phyloP scores from a whole-genome alignment of 2,888 invertebrate species.

The Lottia gigantea region DNA sequence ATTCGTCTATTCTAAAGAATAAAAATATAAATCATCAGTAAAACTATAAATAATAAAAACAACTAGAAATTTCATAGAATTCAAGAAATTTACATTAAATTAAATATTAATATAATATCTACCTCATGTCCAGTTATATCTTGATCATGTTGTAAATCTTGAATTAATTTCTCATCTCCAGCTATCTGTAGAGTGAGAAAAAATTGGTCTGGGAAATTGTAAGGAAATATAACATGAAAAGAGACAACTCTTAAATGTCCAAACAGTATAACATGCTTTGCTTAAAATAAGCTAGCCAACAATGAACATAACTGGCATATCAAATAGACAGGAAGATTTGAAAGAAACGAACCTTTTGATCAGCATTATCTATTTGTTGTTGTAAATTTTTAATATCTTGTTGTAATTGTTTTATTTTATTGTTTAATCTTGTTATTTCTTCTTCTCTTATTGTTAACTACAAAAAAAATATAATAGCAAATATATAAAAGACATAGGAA shows the following conservation, averaged over 20 bases:
- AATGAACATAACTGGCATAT: no score
- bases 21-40: background rate
- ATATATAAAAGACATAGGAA: no score
- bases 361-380: slow-evolving; percentile 51
- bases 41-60: background rate
- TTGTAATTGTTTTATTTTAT: slow-evolving; percentile 58
- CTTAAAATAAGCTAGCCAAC: no score
- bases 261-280: no score
- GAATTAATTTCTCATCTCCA: slow-evolving; percentile 57
- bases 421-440: slow-evolving; percentile 59
- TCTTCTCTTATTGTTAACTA: slow-evolving; percentile 61
- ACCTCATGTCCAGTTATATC: slow-evolving; percentile 64
- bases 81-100: background rate
- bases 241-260: no score
- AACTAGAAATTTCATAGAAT: background rate
- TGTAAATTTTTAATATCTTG: slow-evolving; percentile 57
- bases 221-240: no score
- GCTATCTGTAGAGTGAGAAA: slow-evolving; percentile 44
- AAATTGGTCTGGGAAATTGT: no score
- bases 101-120: slow-evolving; percentile 15
- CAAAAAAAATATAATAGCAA: slow-evolving; percentile 6
- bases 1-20: background rate
- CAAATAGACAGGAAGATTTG: background rate
- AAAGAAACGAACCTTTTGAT: slow-evolving; percentile 43
- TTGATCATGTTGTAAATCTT: slow-evolving; percentile 60